Base-by-base conservation (phyloP, 2,888 invertebrate genomes). In the Automeris io region DNA sequence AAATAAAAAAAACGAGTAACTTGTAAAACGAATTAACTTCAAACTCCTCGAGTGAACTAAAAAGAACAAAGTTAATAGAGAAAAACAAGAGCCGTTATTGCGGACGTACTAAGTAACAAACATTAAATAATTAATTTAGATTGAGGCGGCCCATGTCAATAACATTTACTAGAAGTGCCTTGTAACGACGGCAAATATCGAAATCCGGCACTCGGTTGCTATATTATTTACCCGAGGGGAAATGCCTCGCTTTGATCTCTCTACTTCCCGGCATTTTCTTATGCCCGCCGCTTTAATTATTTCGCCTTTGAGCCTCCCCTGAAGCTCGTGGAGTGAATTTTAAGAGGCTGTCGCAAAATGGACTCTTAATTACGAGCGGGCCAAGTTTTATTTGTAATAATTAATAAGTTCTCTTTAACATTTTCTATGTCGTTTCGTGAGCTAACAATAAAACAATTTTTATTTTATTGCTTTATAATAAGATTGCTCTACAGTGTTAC, bases 321-420 rank as follows among this genome's bases (percentile, higher is more conserved):
- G 52, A 47, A 47, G 62, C 61, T 65, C 74, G 76, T 61, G 73
- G 67, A 72, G 69, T 73, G 82, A 83, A 85, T 85, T 83, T 83
- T 77, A 82, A 85, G 77, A 81, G 78, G 65, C 70, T 74, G 74
- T 76, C 74, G 63, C 76, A 72, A 81, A 83, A 85, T 79, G 77
- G 72, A 76, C 78, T 75, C 78, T 82, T 85, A 83, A 85, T 85
- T 85, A 79, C 72, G 64, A 57, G 41, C 62, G 49, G 61, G 54
- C 67, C 57, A 64, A 65, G 64, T 78, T 77, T 74, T 75, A 77
- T 81, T 77, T 75, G 74, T 68, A 70, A 79, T 80, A 75, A 80
- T 80, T 79, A 81, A 76, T 80, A 71, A 66, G 62, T 73, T 71
- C 65, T 51, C 49, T 55, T 61, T 57, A 57, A 51, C 57, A 54